These are phyloP conservation scores for Maccullochella peelii DNA, from an alignment of 2,113 vertebrate genomes.

Conservation along the genomic window DNA sequence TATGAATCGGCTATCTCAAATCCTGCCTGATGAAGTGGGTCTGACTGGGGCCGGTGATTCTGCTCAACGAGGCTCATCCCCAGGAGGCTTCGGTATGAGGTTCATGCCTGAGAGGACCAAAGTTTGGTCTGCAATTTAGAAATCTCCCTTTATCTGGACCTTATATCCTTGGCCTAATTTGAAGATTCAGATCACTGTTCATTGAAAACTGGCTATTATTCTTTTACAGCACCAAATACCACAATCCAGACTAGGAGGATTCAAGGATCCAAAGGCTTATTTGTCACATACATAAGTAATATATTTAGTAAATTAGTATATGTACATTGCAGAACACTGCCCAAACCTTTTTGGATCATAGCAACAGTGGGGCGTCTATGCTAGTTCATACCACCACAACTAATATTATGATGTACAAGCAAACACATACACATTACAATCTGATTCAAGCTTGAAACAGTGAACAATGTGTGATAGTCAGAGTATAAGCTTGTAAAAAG, in stretches of 20 bases:
- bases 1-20: conserved; percentile 59
- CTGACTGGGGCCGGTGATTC: conserved; percentile 28
- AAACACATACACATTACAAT: conserved; percentile 34
- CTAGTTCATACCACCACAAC: neutral
- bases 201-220: neutral
- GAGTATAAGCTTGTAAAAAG: conserved; percentile 49
- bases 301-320: neutral
- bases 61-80: conserved; percentile 21
- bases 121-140: neutral
- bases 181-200: neutral
- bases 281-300: neutral
- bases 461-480: neutral
- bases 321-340: neutral
- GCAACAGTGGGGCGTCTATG: neutral
- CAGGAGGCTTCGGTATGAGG: neutral
- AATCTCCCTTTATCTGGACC: neutral
- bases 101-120: conserved; percentile 1
- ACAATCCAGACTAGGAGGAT: neutral
- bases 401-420: conserved; percentile 18
- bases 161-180: neutral
- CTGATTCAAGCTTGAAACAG: conserved; percentile 28
- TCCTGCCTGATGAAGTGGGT: conserved; percentile 30
- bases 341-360: neutral
- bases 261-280: neutral
- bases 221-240: neutral